Conservation (phyloP, 2,797 vertebrate genomes). For the Menidia menidia region DNA sequence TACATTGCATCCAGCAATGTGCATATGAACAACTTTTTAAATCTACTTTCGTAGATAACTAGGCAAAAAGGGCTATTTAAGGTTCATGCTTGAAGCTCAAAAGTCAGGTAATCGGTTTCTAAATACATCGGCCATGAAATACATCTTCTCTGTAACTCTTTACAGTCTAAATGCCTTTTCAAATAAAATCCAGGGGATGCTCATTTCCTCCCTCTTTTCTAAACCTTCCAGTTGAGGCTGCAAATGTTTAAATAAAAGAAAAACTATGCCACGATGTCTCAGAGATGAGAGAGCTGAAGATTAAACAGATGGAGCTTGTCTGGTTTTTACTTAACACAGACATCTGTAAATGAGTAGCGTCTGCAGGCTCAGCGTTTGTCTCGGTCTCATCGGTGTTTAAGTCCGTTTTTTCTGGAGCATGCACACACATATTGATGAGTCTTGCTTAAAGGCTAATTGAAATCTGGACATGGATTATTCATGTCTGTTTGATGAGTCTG, state of each 20-base stretch:
- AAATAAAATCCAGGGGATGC: no score
- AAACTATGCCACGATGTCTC: no score
- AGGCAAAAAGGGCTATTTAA: no score
- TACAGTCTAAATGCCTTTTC: no score
- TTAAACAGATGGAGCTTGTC: constrained; percentile 36
- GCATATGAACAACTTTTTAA: no score
- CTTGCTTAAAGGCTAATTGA: constrained; percentile 72
- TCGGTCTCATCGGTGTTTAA: constrained; percentile 60
- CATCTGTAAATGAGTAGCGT: constrained; percentile 70
- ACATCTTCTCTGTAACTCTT: no score
- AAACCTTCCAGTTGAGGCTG: not conserved
- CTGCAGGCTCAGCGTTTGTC: constrained; percentile 45
- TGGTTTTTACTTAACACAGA: constrained; percentile 67
- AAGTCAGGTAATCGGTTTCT: no score
- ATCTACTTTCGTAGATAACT: no score
- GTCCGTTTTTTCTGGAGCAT: constrained; percentile 59
- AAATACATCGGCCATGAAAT: no score
- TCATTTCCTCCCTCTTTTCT: no score
- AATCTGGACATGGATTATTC: constrained; percentile 77
- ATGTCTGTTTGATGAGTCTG: constrained; percentile 71
- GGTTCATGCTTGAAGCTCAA: no score
- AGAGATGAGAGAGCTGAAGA: not conserved
- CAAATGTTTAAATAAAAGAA: not conserved
- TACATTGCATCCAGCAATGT: no score
- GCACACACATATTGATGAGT: constrained; percentile 50